Conservation (phyloP, 2,797 vertebrate genomes). For the Sylvia borin region DNA sequence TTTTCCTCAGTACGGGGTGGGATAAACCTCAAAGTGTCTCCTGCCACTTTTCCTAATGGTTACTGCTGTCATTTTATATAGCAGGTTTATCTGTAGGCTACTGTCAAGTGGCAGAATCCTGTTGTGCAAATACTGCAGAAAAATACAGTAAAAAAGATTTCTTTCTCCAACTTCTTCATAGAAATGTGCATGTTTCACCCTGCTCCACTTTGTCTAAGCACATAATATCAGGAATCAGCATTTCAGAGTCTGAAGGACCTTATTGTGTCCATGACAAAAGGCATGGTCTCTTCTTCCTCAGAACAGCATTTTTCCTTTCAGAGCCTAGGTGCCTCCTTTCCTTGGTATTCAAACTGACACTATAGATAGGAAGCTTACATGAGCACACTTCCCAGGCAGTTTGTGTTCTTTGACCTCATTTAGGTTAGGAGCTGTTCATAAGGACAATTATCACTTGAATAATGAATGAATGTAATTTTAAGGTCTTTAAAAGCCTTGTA, state of each 20-base stretch:
- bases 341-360: fast-evolving
- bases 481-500: background rate
- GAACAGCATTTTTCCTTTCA: background rate
- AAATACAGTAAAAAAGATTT: background rate
- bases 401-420: background rate
- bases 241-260: background rate
- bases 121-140: background rate
- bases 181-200: background rate
- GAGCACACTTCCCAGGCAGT: background rate
- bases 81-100: background rate
- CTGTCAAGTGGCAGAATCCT: background rate
- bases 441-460: background rate
- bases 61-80: background rate
- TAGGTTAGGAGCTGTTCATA: background rate
- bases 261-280: background rate
- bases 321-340: background rate
- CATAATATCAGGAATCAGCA: background rate
- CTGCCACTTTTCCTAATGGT: background rate
- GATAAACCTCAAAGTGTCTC: background rate
- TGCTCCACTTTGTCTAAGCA: background rate
- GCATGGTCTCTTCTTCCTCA: background rate
- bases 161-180: background rate
- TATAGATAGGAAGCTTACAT: background rate
- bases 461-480: background rate
- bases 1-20: background rate